Conservation (phyloP, 2,888 invertebrate species). For the Neoitamus cyanurus region DNA sequence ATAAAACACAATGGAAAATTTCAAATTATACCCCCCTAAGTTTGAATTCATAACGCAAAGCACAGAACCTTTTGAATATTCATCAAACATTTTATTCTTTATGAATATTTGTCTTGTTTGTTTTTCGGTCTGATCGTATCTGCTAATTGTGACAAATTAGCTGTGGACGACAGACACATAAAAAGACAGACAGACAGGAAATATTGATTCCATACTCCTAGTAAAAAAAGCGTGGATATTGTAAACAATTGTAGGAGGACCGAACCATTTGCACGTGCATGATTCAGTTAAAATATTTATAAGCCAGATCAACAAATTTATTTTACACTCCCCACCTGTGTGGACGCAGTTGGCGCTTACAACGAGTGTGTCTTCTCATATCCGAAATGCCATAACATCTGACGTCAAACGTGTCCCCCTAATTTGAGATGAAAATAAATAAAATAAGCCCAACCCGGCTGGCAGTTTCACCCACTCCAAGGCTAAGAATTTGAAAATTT, state of each 20-base stretch:
- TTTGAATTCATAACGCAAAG: no score
- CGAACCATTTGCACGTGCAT: background rate
- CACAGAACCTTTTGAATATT: no score
- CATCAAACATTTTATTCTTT: no score
- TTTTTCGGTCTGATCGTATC: no score
- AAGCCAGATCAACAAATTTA: background rate
- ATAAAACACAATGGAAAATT: no score
- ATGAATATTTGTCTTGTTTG: no score
- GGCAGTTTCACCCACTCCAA: background rate
- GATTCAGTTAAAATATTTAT: background rate
- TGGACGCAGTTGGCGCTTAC: background rate
- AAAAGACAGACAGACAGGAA: no score
- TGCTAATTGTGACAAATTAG: no score
- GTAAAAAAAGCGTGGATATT: no score
- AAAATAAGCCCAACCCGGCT: background rate
- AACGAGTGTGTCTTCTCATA: background rate
- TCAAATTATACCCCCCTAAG: no score
- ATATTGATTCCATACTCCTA: no score
- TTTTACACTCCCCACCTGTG: background rate
- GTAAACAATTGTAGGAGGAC: background rate
- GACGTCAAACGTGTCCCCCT: constrained; percentile 37
- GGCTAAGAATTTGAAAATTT: background rate
- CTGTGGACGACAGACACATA: no score
- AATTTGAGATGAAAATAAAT: constrained; percentile 1
- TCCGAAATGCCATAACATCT: background rate